Conservation (phyloP, 1,140 invertebrate genomes). For the Proales similis region DNA sequence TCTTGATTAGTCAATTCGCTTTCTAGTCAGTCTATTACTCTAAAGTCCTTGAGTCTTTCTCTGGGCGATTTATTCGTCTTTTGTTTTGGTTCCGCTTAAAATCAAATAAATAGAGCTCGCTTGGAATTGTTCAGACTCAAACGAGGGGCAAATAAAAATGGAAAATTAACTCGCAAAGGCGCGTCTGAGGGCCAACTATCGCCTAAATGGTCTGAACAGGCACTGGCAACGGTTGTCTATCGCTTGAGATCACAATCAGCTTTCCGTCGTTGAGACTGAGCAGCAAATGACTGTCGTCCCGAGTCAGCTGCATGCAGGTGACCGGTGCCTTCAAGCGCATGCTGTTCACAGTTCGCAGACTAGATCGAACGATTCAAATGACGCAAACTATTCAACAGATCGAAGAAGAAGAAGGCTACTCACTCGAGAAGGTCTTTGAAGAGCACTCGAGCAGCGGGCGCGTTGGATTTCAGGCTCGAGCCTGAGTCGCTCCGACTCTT, state of each 20-base stretch:
- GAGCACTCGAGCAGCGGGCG: conserved; percentile 51
- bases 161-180: too few species aligned
- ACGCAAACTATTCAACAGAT: conserved; percentile 2
- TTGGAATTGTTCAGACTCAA: too few species aligned
- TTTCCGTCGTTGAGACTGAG: conserved; percentile 60
- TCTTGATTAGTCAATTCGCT: too few species aligned
- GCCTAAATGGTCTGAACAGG: too few species aligned
- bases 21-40: too few species aligned
- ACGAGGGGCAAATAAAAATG: too few species aligned
- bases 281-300: conserved; percentile 59
- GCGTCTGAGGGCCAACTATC: too few species aligned
- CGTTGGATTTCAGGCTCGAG: conserved; percentile 7
- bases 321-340: conserved; percentile 60
- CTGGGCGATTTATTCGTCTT: too few species aligned
- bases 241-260: conserved; percentile 57
- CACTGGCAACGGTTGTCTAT: too few species aligned
- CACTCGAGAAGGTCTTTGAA: conserved; percentile 51
- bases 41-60: too few species aligned
- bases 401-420: conserved; percentile 42
- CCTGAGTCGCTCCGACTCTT: not conserved
- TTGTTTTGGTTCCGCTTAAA: too few species aligned
- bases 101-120: too few species aligned
- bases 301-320: conserved; percentile 58
- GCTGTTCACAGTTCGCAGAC: conserved; percentile 44
- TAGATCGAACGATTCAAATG: conserved; percentile 39